Percentiles rank a stretch among this genome's conserved stretches.
These are phyloP conservation scores for Anadara kagoshimensis DNA, from an alignment of 1,140 invertebrate species.

Conservation along the genomic window DNA sequence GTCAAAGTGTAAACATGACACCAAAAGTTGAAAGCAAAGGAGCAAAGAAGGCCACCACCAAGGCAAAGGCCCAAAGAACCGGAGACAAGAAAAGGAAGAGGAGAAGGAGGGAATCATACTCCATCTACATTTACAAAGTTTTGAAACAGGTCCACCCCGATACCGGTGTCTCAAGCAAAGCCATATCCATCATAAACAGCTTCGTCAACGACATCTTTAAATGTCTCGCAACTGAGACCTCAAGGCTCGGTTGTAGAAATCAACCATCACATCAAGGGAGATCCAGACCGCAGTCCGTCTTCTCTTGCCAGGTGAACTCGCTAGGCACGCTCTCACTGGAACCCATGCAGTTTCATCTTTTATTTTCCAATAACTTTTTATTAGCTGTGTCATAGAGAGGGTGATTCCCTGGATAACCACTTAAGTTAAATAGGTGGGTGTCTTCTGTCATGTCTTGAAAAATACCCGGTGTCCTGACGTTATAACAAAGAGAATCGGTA, in stretches of 20 bases:
- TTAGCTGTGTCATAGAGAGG: too few relatives aligned
- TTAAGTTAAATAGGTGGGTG: too few relatives aligned
- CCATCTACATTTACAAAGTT: constrained; percentile 83
- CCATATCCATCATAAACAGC: constrained; percentile 72
- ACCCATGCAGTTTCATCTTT: too few relatives aligned
- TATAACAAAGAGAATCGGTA: too few relatives aligned
- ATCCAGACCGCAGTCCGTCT: constrained; percentile 79
- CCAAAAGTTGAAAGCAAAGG: constrained; percentile 25
- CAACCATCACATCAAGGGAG: constrained; percentile 74
- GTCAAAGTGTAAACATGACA: constrained; percentile 3
- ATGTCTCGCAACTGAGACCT: constrained; percentile 71
- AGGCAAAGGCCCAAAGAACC: constrained; percentile 41
- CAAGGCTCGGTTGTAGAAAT: constrained; percentile 61
- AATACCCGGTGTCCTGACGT: too few relatives aligned
- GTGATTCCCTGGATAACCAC: too few relatives aligned
- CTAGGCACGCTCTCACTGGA: constrained; percentile 79
- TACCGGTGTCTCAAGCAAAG: constrained; percentile 79
- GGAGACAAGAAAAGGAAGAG: constrained; percentile 51
- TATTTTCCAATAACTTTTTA: too few relatives aligned
- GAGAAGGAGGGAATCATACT: constrained; percentile 81
- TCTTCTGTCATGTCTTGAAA: too few relatives aligned
- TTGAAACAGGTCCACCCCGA: constrained; percentile 83
- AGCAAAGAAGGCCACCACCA: constrained; percentile 49
- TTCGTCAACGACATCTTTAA: constrained; percentile 75
- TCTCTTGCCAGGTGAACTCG: constrained; percentile 79